A percentile compares a stretch with the other conserved stretches of the same genome.
Evolutionary conservation across 2,797 vertebrate species (phyloP).

Genomic region (Apodemus agrarius): DNA sequence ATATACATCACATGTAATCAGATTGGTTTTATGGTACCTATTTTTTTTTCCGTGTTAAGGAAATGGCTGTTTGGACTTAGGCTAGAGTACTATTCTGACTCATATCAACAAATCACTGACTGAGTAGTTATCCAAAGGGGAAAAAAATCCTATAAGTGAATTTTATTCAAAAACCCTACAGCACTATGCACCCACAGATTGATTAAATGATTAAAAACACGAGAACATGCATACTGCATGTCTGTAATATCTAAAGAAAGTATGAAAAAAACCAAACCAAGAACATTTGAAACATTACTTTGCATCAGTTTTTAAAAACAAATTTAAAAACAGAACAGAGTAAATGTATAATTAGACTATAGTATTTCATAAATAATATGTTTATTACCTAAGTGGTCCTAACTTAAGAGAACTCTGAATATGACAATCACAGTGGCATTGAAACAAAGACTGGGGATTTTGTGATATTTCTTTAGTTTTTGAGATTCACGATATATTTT

Average conservation of each 20-base stretch:
- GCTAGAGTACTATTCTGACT: conserved; percentile 63
- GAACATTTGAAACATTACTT: conserved; percentile 20
- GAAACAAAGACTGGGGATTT: neutral
- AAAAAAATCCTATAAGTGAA: neutral
- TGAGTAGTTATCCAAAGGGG: neutral
- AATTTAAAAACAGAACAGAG: conserved; percentile 12
- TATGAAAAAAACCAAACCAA: neutral
- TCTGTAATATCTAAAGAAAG: neutral
- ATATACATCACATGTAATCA: neutral
- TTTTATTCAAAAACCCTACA: conserved; percentile 28
- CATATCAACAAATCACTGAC: conserved; percentile 58
- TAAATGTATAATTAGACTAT: neutral
- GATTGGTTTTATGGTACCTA: conserved; percentile 42
- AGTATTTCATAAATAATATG: neutral
- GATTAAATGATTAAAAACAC: neutral
- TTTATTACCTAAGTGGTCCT: neutral
- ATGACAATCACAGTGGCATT: neutral
- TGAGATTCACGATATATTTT: neutral
- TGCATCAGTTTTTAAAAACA: neutral
- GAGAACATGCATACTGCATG: neutral
- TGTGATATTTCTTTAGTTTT: neutral
- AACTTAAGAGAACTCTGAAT: neutral
- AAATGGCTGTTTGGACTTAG: conserved; percentile 55
- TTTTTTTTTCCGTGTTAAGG: conserved; percentile 50
- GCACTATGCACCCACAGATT: neutral